Base-by-base conservation (phyloP, 2,888 invertebrate species). In the Synergus itoensis region DNA sequence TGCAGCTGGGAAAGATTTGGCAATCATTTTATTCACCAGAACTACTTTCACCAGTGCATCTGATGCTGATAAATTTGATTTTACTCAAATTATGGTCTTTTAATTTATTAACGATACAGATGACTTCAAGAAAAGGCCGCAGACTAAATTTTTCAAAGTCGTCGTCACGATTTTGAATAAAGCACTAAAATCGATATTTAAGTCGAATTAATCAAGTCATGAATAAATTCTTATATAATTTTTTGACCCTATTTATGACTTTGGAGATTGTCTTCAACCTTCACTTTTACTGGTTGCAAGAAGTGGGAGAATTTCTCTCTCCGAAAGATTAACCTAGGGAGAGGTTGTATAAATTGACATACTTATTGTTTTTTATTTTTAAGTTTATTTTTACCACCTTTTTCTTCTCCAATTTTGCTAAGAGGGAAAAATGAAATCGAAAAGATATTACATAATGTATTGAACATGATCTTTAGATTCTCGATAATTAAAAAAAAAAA, bases 271-370 rank as follows among this genome's bases (percentile, higher is more conserved):
- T 53, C 45, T 48, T 53, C 36, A 53, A 53, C 73, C 48, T 73
- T 73, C 73, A 36, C 73, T 73, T 73, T 73, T 73, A 36, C 53
- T 53, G 48, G 28, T n/a, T 36, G 28, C 21, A 64, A 64, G 65
- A n/a, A 41, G 65, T 65, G 64, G n/a, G 16, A 64, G 7, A 41
- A 64, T 64, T 64, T 64, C 64, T 41, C 65, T 65, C 41, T 43
- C 1, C 8, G 40, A 43, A 65, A 65, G 65, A 65, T 65, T 18
- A n/a, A 36, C 36, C 45, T 36, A 8, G 21, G 8, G 36, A 28
- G n/a, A 73, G 7, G 53, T 36, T 40, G 4, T 14, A 53, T 73
- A 73, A 73, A 53, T 53, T 16, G 53, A 36, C 28, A 48, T 48
- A 53, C 28, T 45, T 48, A 48, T 45, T 67, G 18, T 45, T 43